These are phyloP conservation scores for Drosophila villosipedis DNA, from an alignment of 2,888 invertebrate genomes.

Conservation along the genomic window DNA sequence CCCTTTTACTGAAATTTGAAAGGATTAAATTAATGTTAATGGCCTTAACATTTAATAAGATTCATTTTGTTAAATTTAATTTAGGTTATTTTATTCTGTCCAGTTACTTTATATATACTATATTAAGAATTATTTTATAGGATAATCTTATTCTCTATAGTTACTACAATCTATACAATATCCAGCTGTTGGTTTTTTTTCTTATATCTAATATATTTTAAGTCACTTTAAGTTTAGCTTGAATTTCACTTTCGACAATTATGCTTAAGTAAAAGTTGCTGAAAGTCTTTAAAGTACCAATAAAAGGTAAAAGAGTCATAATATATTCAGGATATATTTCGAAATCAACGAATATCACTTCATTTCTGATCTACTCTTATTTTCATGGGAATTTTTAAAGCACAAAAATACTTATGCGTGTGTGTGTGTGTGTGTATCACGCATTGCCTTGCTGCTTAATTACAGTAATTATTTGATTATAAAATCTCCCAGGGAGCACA, in stretches of 20 bases:
- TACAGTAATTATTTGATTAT: slow-evolving; percentile 78
- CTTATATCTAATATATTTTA: not conserved
- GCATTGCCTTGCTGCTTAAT: slow-evolving; percentile 64
- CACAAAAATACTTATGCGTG: too few species aligned
- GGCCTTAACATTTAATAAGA: not conserved
- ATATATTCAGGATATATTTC: slow-evolving; percentile 54
- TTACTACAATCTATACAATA: not conserved
- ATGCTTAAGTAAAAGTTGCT: not conserved
- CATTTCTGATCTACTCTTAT: not conserved
- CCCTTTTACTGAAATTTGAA: not conserved
- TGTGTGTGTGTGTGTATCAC: slow-evolving; percentile 2
- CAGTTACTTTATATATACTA: not conserved
- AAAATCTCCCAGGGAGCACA: slow-evolving; percentile 76
- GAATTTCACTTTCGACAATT: not conserved
- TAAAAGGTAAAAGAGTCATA: slow-evolving; percentile 27
- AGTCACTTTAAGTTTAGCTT: not conserved
- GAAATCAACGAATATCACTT: not conserved
- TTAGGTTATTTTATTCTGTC: not conserved
- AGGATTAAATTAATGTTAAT: not conserved
- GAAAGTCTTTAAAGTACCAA: not conserved
- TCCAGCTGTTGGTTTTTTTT: not conserved
- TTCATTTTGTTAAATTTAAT: not conserved
- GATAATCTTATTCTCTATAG: not conserved
- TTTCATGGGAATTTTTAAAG: slow-evolving; percentile 25
- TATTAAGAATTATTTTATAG: not conserved